These are phyloP conservation scores for Zapornia atra DNA, from an alignment of 2,113 vertebrate species.

Conservation along the genomic window DNA sequence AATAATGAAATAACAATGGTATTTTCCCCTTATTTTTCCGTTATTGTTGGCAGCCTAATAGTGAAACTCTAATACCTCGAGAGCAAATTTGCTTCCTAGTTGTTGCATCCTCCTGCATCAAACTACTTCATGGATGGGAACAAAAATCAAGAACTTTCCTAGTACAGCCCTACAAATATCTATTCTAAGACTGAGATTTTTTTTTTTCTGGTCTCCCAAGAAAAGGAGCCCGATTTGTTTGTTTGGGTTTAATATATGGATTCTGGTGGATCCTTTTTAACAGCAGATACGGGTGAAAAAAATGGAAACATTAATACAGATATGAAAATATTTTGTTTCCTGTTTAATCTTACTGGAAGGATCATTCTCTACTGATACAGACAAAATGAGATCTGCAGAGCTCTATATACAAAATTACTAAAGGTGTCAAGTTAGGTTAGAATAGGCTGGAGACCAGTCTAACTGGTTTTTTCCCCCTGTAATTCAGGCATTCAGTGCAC, in stretches of 20 bases:
- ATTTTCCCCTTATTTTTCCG: neutral
- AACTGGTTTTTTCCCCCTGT: neutral
- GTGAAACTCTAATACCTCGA: neutral
- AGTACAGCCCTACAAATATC: neutral
- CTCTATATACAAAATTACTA: neutral
- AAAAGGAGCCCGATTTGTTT: neutral
- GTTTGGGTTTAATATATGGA: neutral
- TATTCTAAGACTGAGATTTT: neutral
- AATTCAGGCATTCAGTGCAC: neutral
- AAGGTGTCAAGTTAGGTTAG: neutral
- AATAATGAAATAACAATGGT: neutral
- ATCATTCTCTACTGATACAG: neutral
- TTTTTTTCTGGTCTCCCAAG: neutral
- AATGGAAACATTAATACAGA: neutral
- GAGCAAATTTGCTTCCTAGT: neutral
- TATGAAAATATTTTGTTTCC: neutral
- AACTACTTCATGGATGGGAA: neutral
- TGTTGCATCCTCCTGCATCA: neutral
- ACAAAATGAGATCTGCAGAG: neutral
- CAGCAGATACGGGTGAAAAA: neutral
- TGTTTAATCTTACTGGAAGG: neutral
- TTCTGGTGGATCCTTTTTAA: neutral
- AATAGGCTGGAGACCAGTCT: neutral
- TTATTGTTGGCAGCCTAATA: neutral
- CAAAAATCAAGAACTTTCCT: neutral